Conservation (phyloP, 2,797 vertebrate genomes). For the Phalloptychus januarius region DNA sequence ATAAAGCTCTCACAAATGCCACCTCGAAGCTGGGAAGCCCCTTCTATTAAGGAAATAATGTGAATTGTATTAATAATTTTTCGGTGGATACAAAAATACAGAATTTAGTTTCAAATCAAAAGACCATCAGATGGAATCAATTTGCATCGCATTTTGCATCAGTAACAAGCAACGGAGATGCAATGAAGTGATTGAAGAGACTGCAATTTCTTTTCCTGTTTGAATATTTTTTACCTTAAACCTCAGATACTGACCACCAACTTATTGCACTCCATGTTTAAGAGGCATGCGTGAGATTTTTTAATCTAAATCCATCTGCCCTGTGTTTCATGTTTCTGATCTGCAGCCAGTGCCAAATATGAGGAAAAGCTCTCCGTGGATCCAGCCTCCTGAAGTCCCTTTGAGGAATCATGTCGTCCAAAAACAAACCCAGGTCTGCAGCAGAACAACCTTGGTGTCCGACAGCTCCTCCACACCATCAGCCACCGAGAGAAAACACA, state of each 20-base stretch:
- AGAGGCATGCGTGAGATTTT: not conserved
- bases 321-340: conserved; percentile 28
- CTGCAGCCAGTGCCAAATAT: conserved; percentile 50
- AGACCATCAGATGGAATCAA: too few relatives aligned
- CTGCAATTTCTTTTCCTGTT: not conserved
- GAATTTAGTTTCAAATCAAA: too few relatives aligned
- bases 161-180: not conserved
- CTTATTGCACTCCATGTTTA: not conserved
- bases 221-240: not conserved
- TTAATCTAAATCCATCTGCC: not conserved
- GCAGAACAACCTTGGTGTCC: conserved; percentile 24
- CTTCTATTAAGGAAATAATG: too few relatives aligned
- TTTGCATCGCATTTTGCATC: too few relatives aligned
- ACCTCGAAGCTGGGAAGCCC: too few relatives aligned
- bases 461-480: not conserved
- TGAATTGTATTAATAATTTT: too few relatives aligned
- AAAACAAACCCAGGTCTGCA: conserved; percentile 33
- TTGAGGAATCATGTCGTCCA: conserved; percentile 18
- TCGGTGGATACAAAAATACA: too few relatives aligned
- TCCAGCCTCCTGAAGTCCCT: conserved; percentile 55
- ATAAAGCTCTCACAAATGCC: too few relatives aligned
- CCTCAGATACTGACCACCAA: not conserved
- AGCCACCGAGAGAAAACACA: not conserved
- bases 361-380: conserved; percentile 26
- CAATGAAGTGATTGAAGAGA: not conserved